phyloP scores from a whole-genome alignment of 2,113 vertebrate species.

The Argyrosomus japonicus region DNA sequence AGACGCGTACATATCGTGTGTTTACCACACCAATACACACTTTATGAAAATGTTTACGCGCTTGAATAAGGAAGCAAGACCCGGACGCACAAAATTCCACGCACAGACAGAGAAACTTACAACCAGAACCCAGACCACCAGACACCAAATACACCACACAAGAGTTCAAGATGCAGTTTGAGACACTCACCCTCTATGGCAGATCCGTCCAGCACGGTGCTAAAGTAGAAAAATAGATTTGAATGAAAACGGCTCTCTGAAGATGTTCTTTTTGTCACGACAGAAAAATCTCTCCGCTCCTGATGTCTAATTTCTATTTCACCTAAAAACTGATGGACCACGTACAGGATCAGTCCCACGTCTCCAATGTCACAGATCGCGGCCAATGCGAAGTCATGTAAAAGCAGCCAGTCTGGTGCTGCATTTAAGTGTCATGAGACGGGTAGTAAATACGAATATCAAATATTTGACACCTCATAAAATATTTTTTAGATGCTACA shows the following conservation, averaged over 20 bases:
- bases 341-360: constrained; percentile 5
- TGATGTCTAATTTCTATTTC: constrained; percentile 20
- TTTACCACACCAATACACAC: background rate
- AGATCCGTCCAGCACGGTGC: constrained; percentile 78
- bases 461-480: too few species aligned
- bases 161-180: constrained; percentile 48
- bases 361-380: constrained; percentile 61
- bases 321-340: constrained; percentile 21
- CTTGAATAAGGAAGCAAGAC: background rate
- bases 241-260: constrained; percentile 1
- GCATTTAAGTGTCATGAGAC: constrained; percentile 28
- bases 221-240: constrained; percentile 54
- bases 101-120: background rate
- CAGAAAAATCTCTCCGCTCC: background rate
- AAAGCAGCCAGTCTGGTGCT: constrained; percentile 41
- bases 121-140: background rate
- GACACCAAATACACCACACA: background rate
- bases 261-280: too few species aligned
- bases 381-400: constrained; percentile 57
- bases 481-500: background rate
- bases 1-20: background rate
- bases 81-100: too few species aligned
- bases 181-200: constrained; percentile 78
- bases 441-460: background rate
- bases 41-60: background rate